Evolutionary conservation across 2,888 invertebrate genomes (phyloP), one percentile per base, ranked within the genome.

Genomic region (Clostera curtula): DNA sequence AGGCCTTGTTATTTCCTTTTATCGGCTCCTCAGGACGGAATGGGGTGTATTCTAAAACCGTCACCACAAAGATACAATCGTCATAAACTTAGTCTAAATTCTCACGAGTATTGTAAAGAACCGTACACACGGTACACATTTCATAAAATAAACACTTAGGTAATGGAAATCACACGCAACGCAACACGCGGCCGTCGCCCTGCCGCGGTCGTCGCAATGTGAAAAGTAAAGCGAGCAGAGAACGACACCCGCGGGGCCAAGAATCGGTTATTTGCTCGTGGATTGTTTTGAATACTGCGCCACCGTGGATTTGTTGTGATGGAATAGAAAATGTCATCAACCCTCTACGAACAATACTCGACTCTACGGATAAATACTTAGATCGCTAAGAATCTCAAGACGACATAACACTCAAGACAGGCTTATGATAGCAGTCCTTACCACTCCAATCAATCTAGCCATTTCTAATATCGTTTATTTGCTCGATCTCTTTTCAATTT

Each of bases 261-360:
- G 71, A 69, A 76, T 77, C 77, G 76, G 77, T 76, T 75, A 73
- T 76, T 69, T 73, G 71, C 65, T 58, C 55, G 67, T 69, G 72
- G 75, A 79, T 75, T 74, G 79, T 79, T 80, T 75, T 75, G 77
- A 77, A 80, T 75, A 74, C 59, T 57, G 41, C 49, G 29, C 33
- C 28, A 28, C 27, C 32, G 41, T 49, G 54, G 64, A 59, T 50
- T 59, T 37, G n/a, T n/a, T n/a, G 43, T 45, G 44, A 44, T 56
- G 41, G 45, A 31, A 36, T 41, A 49, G 51, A 53, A 51, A 44
- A 39, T 25, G 36, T 36, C 40, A 37, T 29, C 29, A 24, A 8
- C 7, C 10, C 7, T 5, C 10, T 16, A 15, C 11, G 6, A 15
- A n/a, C n/a, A n/a, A n/a, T n/a, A n/a, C n/a, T n/a, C n/a, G n/a